phyloP scores from a whole-genome alignment of 1,140 invertebrate species.

The Whitmania pigra region DNA sequence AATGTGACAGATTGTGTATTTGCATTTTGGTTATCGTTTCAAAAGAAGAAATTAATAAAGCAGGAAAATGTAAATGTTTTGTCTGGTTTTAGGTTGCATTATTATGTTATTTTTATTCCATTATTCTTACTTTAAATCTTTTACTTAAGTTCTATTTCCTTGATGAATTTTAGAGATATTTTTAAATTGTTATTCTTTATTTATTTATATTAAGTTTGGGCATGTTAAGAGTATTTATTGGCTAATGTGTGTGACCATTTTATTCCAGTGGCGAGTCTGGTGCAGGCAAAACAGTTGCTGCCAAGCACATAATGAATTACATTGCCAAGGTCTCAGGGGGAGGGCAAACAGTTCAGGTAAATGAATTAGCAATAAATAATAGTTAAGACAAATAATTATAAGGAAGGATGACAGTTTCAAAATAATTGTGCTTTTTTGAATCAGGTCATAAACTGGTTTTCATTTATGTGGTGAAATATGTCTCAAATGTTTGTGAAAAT shows the following conservation, averaged over 20 bases:
- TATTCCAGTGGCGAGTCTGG: conserved; percentile 58
- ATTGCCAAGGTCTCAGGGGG: conserved; percentile 59
- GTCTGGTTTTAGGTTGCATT: not conserved
- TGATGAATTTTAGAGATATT: not conserved
- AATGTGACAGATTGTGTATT: not conserved
- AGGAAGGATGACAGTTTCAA: too few species aligned
- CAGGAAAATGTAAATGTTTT: not conserved
- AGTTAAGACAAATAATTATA: too few species aligned
- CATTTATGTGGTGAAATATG: too few species aligned
- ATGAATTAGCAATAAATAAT: not conserved
- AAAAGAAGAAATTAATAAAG: not conserved
- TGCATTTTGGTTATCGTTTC: not conserved
- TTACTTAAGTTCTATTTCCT: not conserved
- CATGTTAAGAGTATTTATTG: not conserved
- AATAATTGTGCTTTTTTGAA: too few species aligned
- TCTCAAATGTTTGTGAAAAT: too few species aligned
- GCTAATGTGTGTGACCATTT: conserved; percentile 5
- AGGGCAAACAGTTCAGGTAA: conserved; percentile 10
- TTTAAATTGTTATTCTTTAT: not conserved
- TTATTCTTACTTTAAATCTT: not conserved
- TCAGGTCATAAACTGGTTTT: too few species aligned
- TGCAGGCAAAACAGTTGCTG: conserved; percentile 67
- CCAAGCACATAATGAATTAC: conserved; percentile 66
- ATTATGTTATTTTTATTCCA: not conserved
- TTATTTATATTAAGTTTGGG: not conserved